Conservation (phyloP, 2,888 invertebrate genomes). For the Zygothrica quintamaculata region DNA sequence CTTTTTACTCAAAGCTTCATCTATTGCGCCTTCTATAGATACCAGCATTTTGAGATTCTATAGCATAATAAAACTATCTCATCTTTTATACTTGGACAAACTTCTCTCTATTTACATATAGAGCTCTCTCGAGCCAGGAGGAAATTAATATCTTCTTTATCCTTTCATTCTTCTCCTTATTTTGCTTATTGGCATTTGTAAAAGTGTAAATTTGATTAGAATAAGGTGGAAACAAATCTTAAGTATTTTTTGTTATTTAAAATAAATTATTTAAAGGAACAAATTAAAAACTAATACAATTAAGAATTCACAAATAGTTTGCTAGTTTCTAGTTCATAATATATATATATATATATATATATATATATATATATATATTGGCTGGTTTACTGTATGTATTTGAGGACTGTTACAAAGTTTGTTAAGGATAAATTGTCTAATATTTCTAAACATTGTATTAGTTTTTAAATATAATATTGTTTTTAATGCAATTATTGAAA, state of each 20-base stretch:
- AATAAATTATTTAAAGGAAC: conserved; percentile 32
- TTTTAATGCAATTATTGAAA: conserved; percentile 17
- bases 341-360: neutral
- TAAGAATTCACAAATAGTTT: conserved; percentile 23
- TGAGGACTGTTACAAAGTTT: conserved; percentile 54
- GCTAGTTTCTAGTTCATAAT: conserved; percentile 59
- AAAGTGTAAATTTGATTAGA: conserved; percentile 43
- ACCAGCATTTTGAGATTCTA: conserved; percentile 43
- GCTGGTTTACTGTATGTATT: conserved; percentile 20
- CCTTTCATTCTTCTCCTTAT: conserved; percentile 6
- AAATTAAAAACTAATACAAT: conserved; percentile 17
- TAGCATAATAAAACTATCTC: conserved; percentile 14
- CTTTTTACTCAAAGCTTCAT: conserved; percentile 46
- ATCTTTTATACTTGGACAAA: neutral
- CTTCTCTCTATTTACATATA: conserved; percentile 2
- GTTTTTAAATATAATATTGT: conserved; percentile 32
- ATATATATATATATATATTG: conserved; percentile 3
- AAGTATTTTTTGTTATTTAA: conserved; percentile 53
- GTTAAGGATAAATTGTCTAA: conserved; percentile 43
- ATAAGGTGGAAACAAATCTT: conserved; percentile 8
- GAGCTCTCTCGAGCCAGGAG: neutral
- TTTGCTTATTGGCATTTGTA: conserved; percentile 26
- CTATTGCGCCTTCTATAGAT: conserved; percentile 50
- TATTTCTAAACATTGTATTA: conserved; percentile 37
- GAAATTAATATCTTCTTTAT: conserved; percentile 4